phyloP scores from a whole-genome alignment of 2,113 vertebrate genomes.

The Trematocara nigrifrons region DNA sequence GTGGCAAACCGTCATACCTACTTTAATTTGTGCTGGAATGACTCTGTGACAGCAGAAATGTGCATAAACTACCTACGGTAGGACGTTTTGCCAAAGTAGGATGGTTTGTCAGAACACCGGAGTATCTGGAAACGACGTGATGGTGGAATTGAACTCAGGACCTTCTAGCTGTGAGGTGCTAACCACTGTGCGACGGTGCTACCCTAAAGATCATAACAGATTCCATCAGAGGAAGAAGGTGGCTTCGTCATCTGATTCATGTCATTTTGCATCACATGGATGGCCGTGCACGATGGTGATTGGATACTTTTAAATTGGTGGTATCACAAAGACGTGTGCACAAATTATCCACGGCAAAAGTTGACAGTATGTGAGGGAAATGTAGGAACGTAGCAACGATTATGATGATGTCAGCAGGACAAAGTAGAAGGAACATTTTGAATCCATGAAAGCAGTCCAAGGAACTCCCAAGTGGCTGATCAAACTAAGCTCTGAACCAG shows the following conservation, averaged over 20 bases:
- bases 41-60: too few species aligned
- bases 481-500: not conserved
- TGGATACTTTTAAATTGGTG: accelerated
- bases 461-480: not conserved
- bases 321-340: not conserved
- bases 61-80: too few species aligned
- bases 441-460: not conserved
- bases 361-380: not conserved
- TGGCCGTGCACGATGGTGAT: not conserved
- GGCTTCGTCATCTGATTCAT: not conserved
- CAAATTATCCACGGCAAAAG: not conserved
- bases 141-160: not conserved
- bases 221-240: not conserved
- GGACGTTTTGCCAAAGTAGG: too few species aligned
- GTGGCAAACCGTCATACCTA: too few species aligned
- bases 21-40: too few species aligned
- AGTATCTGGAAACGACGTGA: not conserved
- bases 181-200: not conserved
- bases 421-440: not conserved
- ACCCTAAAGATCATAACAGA: not conserved
- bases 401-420: not conserved
- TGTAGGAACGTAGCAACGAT: not conserved
- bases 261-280: not conserved
- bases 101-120: not conserved
- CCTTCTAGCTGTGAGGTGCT: not conserved